These are phyloP conservation scores for Vidua chalybeata DNA, from an alignment of 2,113 vertebrate genomes.

Conservation along the genomic window DNA sequence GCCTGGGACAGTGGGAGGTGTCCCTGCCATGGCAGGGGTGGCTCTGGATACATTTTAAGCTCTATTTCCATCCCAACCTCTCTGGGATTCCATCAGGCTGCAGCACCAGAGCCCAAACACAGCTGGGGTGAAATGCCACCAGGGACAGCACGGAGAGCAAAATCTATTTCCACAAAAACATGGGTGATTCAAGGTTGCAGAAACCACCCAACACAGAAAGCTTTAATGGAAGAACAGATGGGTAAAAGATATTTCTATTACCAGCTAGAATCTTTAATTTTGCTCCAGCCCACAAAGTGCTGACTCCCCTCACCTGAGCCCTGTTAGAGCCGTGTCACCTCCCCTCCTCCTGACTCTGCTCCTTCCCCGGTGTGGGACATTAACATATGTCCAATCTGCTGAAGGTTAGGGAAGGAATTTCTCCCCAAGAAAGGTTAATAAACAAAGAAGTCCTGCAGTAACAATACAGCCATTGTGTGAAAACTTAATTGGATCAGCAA, in stretches of 20 bases:
- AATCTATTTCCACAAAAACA: background rate
- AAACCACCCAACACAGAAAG: accelerated
- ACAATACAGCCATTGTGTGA: constrained; percentile 39
- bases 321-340: background rate
- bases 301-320: background rate
- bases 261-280: background rate
- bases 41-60: accelerated
- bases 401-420: background rate
- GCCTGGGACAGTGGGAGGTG: accelerated
- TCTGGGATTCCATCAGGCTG: background rate
- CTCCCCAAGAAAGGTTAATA: constrained; percentile 35
- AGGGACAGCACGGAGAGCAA: background rate
- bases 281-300: background rate
- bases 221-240: background rate
- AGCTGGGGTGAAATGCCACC: background rate
- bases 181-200: background rate
- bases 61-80: background rate
- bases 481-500: constrained; percentile 59
- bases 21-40: background rate
- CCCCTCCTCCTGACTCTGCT: background rate
- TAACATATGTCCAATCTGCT: constrained; percentile 22
- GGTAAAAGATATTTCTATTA: background rate
- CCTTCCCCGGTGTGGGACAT: background rate
- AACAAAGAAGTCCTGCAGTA: constrained; percentile 46
- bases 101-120: background rate